Evolutionary conservation across 2,888 invertebrate genomes (phyloP), one percentile per base, ranked within the genome.

Genomic region (Norana najaformis): DNA sequence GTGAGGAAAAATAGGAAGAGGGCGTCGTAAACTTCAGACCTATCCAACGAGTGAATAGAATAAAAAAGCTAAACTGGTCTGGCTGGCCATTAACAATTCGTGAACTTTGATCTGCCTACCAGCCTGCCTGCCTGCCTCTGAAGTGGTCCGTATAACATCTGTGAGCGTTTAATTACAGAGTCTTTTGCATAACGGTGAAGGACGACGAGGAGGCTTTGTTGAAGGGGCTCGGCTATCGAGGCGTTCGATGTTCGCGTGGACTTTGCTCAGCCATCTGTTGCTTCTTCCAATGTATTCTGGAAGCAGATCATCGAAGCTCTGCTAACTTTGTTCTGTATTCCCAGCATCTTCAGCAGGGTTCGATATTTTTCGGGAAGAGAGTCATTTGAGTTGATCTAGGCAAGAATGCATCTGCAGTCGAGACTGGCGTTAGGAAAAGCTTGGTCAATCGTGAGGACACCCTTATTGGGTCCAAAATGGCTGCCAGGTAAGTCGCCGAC

Each of bases 351-450:
- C n/a, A 69, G 69, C 30, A 69, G 30, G 69, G 69, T 3, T 30
- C 8, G n/a, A 69, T 69, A 13, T n/a, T 69, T n/a, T n/a, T n/a
- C 30, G 8, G n/a, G n/a, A 69, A 13, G 69, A n/a, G 8, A 69
- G 13, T 3, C 53, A 23, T 30, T 53, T 53, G 23, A 53, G 16
- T 30, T 6, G 5, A 23, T 69, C 69, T 1, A n/a, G 69, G 69
- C 30, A 69, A 69, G 69, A 69, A 69, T 69, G 69, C 69, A 69
- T 69, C 69, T 69, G 69, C 69, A 69, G 69, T 69, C 69, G n/a
- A 69, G 11, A 69, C n/a, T 30, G 69, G 69, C 69, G 69, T 69
- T 69, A n/a, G 69, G 8, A 69, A 69, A n/a, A 69, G 69, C n/a
- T 69, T 30, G 11, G n/a, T 69, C 69, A 69, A 69, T 69, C 69